These are phyloP conservation scores for Zosterops borbonicus DNA, from an alignment of 2,113 vertebrate species.

Conservation along the genomic window DNA sequence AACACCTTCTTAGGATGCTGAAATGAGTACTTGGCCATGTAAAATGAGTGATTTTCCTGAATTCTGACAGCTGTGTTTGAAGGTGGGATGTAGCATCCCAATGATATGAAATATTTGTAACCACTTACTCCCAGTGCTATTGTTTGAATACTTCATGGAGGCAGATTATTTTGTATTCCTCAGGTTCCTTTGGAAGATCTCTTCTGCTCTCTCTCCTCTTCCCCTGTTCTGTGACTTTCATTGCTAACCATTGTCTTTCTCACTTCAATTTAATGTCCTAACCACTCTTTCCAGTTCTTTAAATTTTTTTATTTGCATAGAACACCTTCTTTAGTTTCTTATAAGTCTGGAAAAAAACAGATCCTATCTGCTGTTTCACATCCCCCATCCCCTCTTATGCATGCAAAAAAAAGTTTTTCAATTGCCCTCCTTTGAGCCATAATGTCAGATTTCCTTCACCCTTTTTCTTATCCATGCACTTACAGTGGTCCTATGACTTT, in stretches of 20 bases:
- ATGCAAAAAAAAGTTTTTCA: neutral
- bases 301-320: neutral
- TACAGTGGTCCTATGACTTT: neutral
- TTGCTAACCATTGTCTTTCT: neutral
- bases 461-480: neutral
- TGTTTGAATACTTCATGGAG: neutral
- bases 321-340: neutral
- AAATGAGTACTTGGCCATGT: neutral
- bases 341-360: neutral
- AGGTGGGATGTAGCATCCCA: neutral
- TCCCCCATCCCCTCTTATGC: rapidly evolving
- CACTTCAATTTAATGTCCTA: neutral
- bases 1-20: neutral
- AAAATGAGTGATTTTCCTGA: neutral
- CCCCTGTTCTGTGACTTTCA: neutral
- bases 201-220: neutral
- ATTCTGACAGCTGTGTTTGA: neutral
- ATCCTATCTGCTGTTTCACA: neutral
- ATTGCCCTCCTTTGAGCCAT: neutral
- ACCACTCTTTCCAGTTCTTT: neutral
- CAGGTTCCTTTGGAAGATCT: neutral
- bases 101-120: neutral
- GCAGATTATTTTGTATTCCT: neutral
- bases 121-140: neutral
- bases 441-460: neutral